Percentiles rank a stretch among this genome's conserved stretches.
Conservation (phyloP, 2,797 vertebrate genomes). For the Molossus molossus region DNA sequence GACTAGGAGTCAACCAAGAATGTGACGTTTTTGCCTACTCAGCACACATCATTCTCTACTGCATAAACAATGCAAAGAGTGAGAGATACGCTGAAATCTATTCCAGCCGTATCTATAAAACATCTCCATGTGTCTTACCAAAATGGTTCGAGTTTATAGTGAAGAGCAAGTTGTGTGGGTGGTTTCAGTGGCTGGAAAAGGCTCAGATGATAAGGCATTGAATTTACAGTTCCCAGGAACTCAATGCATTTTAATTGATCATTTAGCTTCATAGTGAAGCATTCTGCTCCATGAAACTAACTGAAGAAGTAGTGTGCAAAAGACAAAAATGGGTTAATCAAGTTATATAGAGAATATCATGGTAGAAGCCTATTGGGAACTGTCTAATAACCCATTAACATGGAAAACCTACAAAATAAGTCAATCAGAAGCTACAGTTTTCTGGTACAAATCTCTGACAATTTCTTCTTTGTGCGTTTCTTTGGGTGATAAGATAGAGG, state of each 20-base stretch:
- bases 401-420: slow-evolving; percentile 10
- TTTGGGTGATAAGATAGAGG: neutral
- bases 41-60: slow-evolving; percentile 17
- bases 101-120: slow-evolving; percentile 14
- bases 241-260: neutral
- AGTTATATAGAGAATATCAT: neutral
- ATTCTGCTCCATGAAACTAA: neutral
- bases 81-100: slow-evolving; percentile 26
- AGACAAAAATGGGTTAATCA: neutral
- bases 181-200: neutral
- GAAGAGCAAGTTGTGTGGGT: neutral
- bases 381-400: neutral
- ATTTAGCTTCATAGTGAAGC: neutral
- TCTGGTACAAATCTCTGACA: slow-evolving; percentile 16
- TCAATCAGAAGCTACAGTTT: slow-evolving; percentile 23
- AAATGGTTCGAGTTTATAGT: slow-evolving; percentile 21
- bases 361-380: neutral
- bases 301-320: neutral
- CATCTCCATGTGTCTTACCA: neutral
- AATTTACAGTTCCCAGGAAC: slow-evolving; percentile 12
- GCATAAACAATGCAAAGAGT: neutral
- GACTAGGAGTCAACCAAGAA: neutral
- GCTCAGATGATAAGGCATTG: slow-evolving; percentile 34
- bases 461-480: slow-evolving; percentile 50
- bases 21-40: neutral